A percentile compares a stretch with the other conserved stretches of the same genome.
phyloP scores from a whole-genome alignment of 2,113 vertebrate genomes.

The Cyanistes caeruleus region DNA sequence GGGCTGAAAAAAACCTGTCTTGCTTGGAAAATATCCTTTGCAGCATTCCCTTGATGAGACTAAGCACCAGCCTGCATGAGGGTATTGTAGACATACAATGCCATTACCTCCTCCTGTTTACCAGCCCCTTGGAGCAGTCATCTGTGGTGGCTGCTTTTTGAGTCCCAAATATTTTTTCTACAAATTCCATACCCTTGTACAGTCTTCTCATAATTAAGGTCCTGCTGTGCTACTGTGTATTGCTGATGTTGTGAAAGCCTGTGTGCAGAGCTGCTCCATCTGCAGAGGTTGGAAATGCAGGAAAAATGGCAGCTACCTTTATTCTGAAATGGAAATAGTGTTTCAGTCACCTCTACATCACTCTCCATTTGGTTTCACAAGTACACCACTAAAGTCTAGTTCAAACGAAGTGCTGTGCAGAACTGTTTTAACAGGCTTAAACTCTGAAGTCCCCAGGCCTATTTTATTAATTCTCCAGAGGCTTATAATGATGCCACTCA shows the following conservation, averaged over 20 bases:
- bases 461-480: slow-evolving; percentile 32
- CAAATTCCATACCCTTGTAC: background rate
- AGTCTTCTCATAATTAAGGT: background rate
- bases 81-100: background rate
- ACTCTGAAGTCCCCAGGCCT: background rate
- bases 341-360: background rate
- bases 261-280: background rate
- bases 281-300: background rate
- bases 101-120: background rate
- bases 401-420: background rate
- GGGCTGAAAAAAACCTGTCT: background rate
- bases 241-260: background rate
- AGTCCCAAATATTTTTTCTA: background rate
- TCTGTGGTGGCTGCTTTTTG: background rate
- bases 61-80: background rate
- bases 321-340: background rate
- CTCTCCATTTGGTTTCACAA: background rate
- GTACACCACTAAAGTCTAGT: background rate
- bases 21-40: background rate
- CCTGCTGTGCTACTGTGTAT: background rate
- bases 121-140: background rate
- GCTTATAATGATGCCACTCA: slow-evolving; percentile 13
- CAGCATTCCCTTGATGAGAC: background rate
- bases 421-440: slow-evolving; percentile 20
- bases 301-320: background rate